A percentile compares a stretch with the other conserved stretches of the same genome.
Evolutionary conservation across 2,888 invertebrate genomes (phyloP).

Genomic region (Carcina quercana): DNA sequence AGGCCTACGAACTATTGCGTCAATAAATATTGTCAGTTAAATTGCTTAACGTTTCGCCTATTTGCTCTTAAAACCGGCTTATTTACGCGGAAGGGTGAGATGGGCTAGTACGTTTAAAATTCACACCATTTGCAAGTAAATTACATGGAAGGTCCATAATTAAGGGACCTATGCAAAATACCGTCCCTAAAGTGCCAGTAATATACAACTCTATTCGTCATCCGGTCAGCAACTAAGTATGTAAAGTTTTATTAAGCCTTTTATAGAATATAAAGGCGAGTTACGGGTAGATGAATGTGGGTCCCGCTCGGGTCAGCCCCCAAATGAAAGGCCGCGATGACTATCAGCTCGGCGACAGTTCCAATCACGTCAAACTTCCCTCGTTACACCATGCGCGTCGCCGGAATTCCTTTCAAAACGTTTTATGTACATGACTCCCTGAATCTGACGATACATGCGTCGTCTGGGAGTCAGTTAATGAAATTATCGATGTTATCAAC

Average conservation of each 20-base stretch:
- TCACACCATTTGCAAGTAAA: no score
- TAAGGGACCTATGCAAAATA: constrained; percentile 1
- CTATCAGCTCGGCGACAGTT: constrained; percentile 50
- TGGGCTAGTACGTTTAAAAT: no score
- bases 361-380: constrained; percentile 61
- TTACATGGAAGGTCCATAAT: no score
- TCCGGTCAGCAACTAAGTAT: constrained; percentile 36
- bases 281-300: constrained; percentile 27
- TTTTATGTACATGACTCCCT: constrained; percentile 27
- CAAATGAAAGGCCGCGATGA: constrained; percentile 55
- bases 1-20: no score
- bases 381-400: constrained; percentile 46
- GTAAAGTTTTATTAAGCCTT: constrained; percentile 61
- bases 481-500: neutral
- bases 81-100: no score
- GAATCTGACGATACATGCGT: constrained; percentile 1
- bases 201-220: constrained; percentile 27
- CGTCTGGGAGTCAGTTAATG: constrained; percentile 4
- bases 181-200: constrained; percentile 15
- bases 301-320: constrained; percentile 39
- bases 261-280: constrained; percentile 42
- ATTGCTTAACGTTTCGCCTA: no score
- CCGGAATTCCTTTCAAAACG: constrained; percentile 43
- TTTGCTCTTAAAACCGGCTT: no score
- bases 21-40: no score